Evolutionary conservation across 1,140 invertebrate species (phyloP).

Genomic region (Fopius arisanus): DNA sequence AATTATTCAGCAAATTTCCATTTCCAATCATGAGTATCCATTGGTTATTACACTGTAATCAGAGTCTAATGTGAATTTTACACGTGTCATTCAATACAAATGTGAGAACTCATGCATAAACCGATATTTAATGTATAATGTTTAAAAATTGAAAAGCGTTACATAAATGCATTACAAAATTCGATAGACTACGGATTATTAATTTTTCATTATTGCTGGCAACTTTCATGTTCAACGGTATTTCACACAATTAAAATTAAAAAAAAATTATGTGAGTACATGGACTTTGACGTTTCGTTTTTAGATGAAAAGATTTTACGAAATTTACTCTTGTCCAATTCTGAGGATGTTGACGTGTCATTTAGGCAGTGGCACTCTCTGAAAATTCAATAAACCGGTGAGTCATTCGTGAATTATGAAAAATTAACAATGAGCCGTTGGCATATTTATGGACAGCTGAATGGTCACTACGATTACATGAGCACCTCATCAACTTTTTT

Average conservation of each 20-base stretch:
- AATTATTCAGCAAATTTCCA: too few relatives aligned
- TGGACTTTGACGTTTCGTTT: background rate
- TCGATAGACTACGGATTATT: background rate
- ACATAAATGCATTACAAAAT: background rate
- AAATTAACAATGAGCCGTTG: background rate
- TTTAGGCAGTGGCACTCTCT: background rate
- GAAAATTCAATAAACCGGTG: background rate
- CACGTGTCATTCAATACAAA: background rate
- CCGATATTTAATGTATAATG: too few relatives aligned
- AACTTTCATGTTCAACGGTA: too few relatives aligned
- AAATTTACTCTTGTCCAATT: background rate
- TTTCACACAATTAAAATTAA: too few relatives aligned
- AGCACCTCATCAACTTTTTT: background rate
- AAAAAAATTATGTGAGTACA: background rate
- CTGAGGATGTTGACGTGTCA: background rate
- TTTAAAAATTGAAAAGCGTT: background rate
- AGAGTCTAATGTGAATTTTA: background rate
- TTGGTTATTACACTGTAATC: background rate
- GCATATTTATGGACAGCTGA: background rate
- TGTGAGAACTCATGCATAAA: background rate
- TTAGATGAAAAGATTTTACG: background rate
- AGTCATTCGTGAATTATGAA: background rate
- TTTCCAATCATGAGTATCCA: background rate
- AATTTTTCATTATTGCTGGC: too few relatives aligned
- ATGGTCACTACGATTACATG: background rate